A percentile compares a stretch with the other conserved stretches of the same genome.
Conservation (phyloP, 2,113 vertebrate species). For the Scopus umbretta region DNA sequence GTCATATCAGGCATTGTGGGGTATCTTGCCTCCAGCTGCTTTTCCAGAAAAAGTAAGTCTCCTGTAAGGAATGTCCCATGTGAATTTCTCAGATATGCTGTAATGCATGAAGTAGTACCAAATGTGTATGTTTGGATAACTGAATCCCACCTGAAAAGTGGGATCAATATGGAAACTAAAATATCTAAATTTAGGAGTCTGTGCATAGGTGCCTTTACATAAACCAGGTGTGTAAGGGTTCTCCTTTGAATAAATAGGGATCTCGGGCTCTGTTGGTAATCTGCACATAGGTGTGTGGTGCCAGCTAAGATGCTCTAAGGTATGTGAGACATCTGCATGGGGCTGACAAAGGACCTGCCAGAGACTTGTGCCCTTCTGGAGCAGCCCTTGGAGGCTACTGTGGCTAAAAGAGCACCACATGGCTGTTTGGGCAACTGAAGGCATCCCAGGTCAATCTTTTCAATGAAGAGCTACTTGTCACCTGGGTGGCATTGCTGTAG, state of each 20-base stretch:
- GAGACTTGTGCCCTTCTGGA: background rate
- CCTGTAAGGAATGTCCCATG: rapidly evolving
- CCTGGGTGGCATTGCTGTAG: background rate
- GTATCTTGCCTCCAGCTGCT: background rate
- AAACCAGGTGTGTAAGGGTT: background rate
- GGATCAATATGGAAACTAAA: background rate
- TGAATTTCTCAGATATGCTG: background rate
- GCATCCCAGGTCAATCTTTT: background rate
- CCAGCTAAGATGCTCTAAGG: background rate
- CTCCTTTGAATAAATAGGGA: background rate
- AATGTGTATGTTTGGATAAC: background rate
- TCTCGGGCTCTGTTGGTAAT: background rate
- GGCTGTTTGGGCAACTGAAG: background rate
- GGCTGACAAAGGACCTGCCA: background rate
- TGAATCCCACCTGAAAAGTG: background rate
- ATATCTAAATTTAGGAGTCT: background rate
- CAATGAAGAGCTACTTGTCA: background rate
- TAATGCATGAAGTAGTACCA: background rate
- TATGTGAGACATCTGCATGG: background rate
- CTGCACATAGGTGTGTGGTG: background rate
- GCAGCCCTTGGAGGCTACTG: rapidly evolving
- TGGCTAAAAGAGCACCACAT: background rate
- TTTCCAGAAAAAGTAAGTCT: background rate
- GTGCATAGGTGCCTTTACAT: background rate
- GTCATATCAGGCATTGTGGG: background rate